Evolutionary conservation across 2,888 invertebrate species (phyloP), one percentile per base, ranked within the genome.

Genomic region (Phengaris arion): DNA sequence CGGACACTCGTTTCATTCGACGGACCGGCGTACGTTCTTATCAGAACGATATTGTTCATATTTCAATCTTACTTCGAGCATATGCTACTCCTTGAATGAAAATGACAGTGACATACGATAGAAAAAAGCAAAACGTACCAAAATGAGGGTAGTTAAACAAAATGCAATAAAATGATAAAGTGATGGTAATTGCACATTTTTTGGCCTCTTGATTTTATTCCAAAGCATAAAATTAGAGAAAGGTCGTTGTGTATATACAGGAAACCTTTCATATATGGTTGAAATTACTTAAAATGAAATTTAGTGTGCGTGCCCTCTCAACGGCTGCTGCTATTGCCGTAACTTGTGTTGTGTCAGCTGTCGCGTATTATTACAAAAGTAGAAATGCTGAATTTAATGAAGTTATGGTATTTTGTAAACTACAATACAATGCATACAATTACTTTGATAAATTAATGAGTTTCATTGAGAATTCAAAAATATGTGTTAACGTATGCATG

Each of bases 371-470:
- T 81, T 92, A 89, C 81, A 91, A 84, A 82, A 89, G 85, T 78
- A 87, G 92, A 75, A 88, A 81, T 76, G 80, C 84, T 48, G 89
- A 89, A 79, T 81, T 92, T 77, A 93, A 93, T 81, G 92, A 93
- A 86, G 93, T 93, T 76, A 93, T 93, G 93, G 90, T 93, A 79
- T 93, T 93, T 83, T 93, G 93, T 82, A 93, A 93, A 84, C 83
- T 93, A 74, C 93, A 93, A 79, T 90, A 85, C 77, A 93, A 93
- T 82, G 90, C 89, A 15, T 87, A 86, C 79, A 89, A 91, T 81
- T 93, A 88, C 83, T 93, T 93, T 82, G 92, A 93, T 81, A 92
- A 91, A 79, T 80, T 93, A 75, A 85, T 93, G 74, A 90, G 92
- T 80, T 91, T 88, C 79, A 85, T 93, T 77, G 92, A 93, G 82